phyloP scores from a whole-genome alignment of 2,113 vertebrate genomes.

The Procapra przewalskii region DNA sequence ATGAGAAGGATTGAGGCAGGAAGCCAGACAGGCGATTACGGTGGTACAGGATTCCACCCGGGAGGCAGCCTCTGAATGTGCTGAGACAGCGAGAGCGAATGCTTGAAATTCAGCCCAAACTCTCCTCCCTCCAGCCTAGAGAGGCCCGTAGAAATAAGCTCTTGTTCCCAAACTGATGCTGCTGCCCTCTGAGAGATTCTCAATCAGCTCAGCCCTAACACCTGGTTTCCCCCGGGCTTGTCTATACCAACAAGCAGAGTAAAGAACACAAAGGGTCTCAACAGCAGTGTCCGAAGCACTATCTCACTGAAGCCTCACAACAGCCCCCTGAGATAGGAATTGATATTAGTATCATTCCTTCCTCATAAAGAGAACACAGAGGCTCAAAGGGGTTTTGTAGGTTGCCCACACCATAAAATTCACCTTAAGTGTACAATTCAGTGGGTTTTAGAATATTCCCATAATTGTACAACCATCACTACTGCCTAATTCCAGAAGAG shows the following conservation, averaged over 20 bases:
- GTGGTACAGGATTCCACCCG: neutral
- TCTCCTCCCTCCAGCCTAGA: neutral
- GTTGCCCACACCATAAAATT: neutral
- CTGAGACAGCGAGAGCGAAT: neutral
- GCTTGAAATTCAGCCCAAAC: neutral
- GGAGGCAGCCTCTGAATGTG: neutral
- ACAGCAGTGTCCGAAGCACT: neutral
- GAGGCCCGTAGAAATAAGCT: neutral
- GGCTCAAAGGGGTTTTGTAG: neutral
- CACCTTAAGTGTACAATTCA: too few relatives aligned
- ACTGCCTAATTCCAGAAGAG: neutral
- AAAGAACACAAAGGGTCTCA: neutral
- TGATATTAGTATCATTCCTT: neutral
- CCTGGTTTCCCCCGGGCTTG: neutral
- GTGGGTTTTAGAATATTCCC: neutral
- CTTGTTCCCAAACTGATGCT: neutral
- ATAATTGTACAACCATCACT: neutral
- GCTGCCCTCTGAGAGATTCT: conserved; percentile 2
- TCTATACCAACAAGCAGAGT: neutral
- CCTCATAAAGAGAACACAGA: neutral
- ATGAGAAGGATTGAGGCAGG: neutral
- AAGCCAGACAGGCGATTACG: neutral
- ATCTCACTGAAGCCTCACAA: neutral
- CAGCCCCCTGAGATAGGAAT: neutral
- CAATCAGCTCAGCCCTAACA: neutral